Evolutionary conservation across 23 tunicate species (phyloP), one percentile per base, ranked within the genome.

Genomic region (Halocynthia roretzi): DNA sequence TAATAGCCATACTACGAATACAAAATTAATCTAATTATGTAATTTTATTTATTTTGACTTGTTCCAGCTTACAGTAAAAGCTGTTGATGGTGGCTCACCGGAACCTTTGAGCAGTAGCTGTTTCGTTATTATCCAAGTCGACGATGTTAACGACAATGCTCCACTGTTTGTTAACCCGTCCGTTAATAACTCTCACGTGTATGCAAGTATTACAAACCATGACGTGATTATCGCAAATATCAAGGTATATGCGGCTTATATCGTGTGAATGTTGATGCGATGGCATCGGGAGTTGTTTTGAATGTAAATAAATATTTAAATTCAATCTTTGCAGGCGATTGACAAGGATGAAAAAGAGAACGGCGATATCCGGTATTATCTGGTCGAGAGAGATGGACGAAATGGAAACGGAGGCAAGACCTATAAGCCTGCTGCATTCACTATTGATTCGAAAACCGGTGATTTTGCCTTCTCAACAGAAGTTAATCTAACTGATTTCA

Each of bases 71-170:
- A 70, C 62, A 8, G 71, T 87, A 63, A 64, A 79, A 54, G 93
- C 83, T 11, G 62, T 82, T 20, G 93, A 87, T 61, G 86, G 83
- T 63, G 93, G 93, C 55, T 81, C 62, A 11, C 85, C 81, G 79
- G 61, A 50, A 62, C 63, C 90, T 62, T 72, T 76, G 61, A 75
- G 77, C 71, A 87, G 86, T 74, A 68, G 61, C 0, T 57, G 86
- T 5, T 61, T 49, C 7, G 23, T 87, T 50, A 64, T 48, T 6
- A 77, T 87, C 20, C 53, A 70, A 49, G 93, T 87, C 14, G 60
- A 54, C 23, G 83, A 87, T 63, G 93, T 87, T 20, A 87, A 87
- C 75, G 93, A 87, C 80, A 87, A 81, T 49, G 40, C 51, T 52
- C 93, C 93, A 14, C 75, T 77, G 7, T 87, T 87, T 48, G 80